Percentiles rank a stretch among this genome's conserved stretches.
phyloP scores from a whole-genome alignment of 2,113 vertebrate species.

The Chamaetylas fuelleborni region DNA sequence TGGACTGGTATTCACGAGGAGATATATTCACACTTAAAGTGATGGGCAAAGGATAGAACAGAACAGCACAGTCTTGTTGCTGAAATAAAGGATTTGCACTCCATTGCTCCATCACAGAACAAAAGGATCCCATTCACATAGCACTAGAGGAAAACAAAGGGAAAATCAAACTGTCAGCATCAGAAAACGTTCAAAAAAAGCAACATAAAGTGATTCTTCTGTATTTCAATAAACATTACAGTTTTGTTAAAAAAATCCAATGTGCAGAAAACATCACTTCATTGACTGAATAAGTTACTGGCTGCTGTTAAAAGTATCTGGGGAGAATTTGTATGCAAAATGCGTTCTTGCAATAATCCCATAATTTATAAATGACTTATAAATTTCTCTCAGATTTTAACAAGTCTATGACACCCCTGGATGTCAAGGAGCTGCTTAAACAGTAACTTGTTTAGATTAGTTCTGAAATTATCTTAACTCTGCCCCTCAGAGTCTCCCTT shows the following conservation, averaged over 20 bases:
- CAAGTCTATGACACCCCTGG: not conserved
- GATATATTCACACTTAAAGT: not conserved
- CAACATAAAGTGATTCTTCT: not conserved
- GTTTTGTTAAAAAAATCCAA: not conserved
- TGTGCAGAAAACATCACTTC: not conserved
- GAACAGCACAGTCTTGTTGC: not conserved
- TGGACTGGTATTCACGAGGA: not conserved
- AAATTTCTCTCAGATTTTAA: not conserved
- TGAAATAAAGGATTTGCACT: not conserved
- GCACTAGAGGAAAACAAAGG: conserved; percentile 15
- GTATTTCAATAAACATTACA: not conserved
- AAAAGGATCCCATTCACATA: not conserved
- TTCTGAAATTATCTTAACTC: not conserved
- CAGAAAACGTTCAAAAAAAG: not conserved
- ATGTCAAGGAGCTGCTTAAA: not conserved
- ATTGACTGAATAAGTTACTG: conserved; percentile 2
- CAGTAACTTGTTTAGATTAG: not conserved
- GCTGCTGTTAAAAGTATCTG: not conserved
- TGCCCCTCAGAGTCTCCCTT: not conserved
- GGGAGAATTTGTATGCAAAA: not conserved
- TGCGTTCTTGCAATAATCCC: not conserved
- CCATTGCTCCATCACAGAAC: not conserved
- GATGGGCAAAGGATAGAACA: not conserved
- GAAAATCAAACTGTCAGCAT: conserved; percentile 3
- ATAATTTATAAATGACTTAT: not conserved